phyloP scores from a whole-genome alignment of 1,140 invertebrate genomes.

The Meteorus sp. region DNA sequence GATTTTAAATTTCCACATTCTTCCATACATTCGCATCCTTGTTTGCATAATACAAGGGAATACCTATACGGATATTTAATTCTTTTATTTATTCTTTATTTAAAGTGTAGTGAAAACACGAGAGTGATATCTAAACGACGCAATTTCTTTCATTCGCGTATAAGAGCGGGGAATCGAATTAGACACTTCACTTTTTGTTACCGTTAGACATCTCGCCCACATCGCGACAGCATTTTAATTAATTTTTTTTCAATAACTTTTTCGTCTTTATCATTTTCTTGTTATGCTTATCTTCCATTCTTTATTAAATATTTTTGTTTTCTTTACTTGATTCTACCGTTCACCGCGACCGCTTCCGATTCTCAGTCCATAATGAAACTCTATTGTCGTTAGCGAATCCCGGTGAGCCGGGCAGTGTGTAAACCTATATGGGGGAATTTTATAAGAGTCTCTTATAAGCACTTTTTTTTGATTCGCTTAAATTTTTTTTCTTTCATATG shows the following conservation, averaged over 20 bases:
- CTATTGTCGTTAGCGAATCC: slow-evolving; percentile 15
- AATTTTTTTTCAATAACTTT: neutral
- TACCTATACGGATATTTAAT: slow-evolving; percentile 20
- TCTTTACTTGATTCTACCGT: slow-evolving; percentile 15
- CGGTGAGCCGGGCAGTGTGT: slow-evolving; percentile 28
- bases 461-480: slow-evolving; percentile 20
- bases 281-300: neutral
- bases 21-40: neutral
- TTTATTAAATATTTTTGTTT: slow-evolving; percentile 3
- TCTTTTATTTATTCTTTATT: slow-evolving; percentile 27
- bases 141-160: neutral
- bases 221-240: slow-evolving; percentile 11
- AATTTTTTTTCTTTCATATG: slow-evolving; percentile 8
- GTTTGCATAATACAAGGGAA: slow-evolving; percentile 15
- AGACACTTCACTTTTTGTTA: neutral
- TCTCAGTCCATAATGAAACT: slow-evolving; percentile 8
- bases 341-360: slow-evolving; percentile 13
- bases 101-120: slow-evolving; percentile 37
- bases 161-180: slow-evolving; percentile 3
- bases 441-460: slow-evolving; percentile 29
- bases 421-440: slow-evolving; percentile 30
- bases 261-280: neutral
- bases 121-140: slow-evolving; percentile 33
- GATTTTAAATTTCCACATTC: neutral
- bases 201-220: neutral